Percentiles rank a stretch among this genome's conserved stretches.
These are phyloP conservation scores for Geopemphigus sp. DNA, from an alignment of 1,140 invertebrate species.

Conservation along the genomic window DNA sequence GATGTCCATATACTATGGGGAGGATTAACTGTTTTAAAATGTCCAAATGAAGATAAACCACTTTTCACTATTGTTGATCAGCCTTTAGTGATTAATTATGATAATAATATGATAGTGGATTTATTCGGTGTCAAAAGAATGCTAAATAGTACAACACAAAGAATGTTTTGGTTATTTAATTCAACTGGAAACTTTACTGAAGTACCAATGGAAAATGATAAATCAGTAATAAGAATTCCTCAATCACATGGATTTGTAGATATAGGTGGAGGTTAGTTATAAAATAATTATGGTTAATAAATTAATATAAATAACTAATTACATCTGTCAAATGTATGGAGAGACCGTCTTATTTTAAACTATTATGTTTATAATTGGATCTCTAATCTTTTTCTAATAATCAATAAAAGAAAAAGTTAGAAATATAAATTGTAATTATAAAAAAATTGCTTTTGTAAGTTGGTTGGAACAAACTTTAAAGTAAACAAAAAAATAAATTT, in stretches of 20 bases:
- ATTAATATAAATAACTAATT: too few relatives aligned
- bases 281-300: neutral
- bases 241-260: slow-evolving; percentile 91
- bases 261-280: slow-evolving; percentile 65
- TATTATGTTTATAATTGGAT: too few relatives aligned
- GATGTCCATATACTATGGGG: slow-evolving; percentile 74
- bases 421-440: too few relatives aligned
- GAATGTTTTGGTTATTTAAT: slow-evolving; percentile 75
- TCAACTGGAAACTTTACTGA: slow-evolving; percentile 57
- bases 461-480: too few relatives aligned
- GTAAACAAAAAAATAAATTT: too few relatives aligned
- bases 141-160: slow-evolving; percentile 53
- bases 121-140: slow-evolving; percentile 73
- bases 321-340: too few relatives aligned
- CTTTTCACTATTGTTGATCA: slow-evolving; percentile 69
- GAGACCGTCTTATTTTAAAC: too few relatives aligned
- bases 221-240: slow-evolving; percentile 60
- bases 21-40: slow-evolving; percentile 65
- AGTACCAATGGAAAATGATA: slow-evolving; percentile 4
- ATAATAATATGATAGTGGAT: slow-evolving; percentile 92
- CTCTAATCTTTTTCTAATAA: too few relatives aligned
- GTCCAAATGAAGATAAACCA: slow-evolving; percentile 59
- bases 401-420: too few relatives aligned
- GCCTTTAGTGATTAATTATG: slow-evolving; percentile 83
- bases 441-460: too few relatives aligned